A percentile compares a stretch with the other conserved stretches of the same genome.
Evolutionary conservation across 1,140 invertebrate species (phyloP).

Genomic region (Ostrea denselamellosa): DNA sequence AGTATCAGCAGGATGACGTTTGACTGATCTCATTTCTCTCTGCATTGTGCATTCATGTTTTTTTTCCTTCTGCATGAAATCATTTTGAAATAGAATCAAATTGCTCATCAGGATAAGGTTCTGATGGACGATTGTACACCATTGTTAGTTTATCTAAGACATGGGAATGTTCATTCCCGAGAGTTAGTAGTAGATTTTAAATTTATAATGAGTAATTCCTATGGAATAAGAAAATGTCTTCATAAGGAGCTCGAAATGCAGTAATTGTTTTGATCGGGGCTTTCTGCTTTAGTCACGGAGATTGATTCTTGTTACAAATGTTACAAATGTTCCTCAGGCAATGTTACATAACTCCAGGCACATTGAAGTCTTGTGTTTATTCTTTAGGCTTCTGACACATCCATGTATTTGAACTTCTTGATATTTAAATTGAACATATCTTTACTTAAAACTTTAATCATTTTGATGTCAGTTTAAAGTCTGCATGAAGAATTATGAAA

Average conservation of each 20-base stretch:
- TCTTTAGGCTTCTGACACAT: no score
- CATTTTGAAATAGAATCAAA: neutral
- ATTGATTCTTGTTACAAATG: neutral
- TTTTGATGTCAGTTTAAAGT: neutral
- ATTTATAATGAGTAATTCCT: conserved; percentile 1
- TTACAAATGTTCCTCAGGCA: neutral
- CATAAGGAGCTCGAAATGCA: neutral
- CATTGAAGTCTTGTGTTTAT: neutral
- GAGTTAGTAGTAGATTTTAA: neutral
- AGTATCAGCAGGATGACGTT: neutral
- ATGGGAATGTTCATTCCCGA: conserved; percentile 13
- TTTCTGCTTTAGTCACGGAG: neutral
- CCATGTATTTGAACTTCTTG: no score
- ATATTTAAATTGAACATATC: neutral
- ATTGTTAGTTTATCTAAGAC: neutral
- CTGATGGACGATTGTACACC: neutral
- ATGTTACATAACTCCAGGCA: neutral
- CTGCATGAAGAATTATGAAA: neutral
- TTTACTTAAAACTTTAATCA: neutral
- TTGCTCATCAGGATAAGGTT: neutral
- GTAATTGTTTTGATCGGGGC: neutral
- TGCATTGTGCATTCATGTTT: neutral
- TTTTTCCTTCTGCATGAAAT: neutral
- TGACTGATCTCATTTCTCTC: neutral
- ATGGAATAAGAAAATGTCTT: conserved; percentile 19